Base-by-base conservation (phyloP, 1,140 invertebrate genomes). In the Lysiphlebus fabarum region DNA sequence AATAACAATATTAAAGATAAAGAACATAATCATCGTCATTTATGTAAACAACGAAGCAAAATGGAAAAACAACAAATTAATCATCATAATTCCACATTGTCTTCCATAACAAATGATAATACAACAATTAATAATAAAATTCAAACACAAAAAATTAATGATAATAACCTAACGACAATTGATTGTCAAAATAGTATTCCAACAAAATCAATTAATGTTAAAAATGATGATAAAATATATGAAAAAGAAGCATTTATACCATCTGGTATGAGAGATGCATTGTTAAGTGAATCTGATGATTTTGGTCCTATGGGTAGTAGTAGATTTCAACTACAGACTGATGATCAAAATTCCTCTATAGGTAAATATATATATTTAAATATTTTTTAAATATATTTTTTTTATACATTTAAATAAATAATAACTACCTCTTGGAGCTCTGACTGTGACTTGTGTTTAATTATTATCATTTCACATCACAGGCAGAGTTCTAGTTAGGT, bases 401-500 rank as follows among this genome's bases (percentile, higher is more conserved):
- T 43, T 4, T 8, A 33, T 34, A 5, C 7, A 42, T 12, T 2
- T 7, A 12, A 43, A 41, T 5, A 3, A 40, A 57, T 71, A 62
- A 74, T 77, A 79, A 74, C 75, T 81, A 82, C 86, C 81, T 82
- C 78, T 83, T 85, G 86, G 89, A 81, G 83, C 87, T 90, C 84
- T 82, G 78, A 73, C 87, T 90, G 88, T 90, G 89, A 89, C 82
- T 76, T 89, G 89, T 82, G 77, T 89, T 83, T 81, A 57, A 61
- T 63, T 66, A 66, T 71, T 73, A 67, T n/a, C n/a, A 56, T 67
- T 63, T 87, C 89, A 90, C 89, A 91, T 92, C 90, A 92, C 90
- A 92, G 90, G 89, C 89, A 90, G 88, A 91, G 89, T 90, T 91
- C 89, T 90, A 90, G 86, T 89, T 90, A 77, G 81, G 85, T 84